Conservation (phyloP, 2,888 invertebrate genomes). For the Leptogaster cylindrica region DNA sequence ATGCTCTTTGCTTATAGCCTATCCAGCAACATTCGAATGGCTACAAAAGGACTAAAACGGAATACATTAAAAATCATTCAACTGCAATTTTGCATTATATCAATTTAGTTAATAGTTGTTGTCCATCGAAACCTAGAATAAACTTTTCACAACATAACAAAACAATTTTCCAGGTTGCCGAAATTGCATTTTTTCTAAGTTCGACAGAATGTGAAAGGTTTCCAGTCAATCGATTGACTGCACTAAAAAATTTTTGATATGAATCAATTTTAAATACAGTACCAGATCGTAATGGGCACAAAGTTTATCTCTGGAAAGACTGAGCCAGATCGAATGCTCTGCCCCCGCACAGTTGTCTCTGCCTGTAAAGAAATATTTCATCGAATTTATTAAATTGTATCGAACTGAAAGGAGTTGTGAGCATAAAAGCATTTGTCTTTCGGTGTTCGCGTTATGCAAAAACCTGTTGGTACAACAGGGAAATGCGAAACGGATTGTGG, state of each 20-base stretch:
- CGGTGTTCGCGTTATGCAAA: too few species aligned
- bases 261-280: conserved; percentile 28
- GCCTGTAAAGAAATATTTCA: too few species aligned
- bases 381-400: too few species aligned
- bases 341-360: too few species aligned
- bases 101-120: conserved; percentile 31
- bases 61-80: conserved; percentile 31
- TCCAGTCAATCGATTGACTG: conserved; percentile 21
- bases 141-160: too few species aligned
- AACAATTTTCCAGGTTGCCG: conserved; percentile 8
- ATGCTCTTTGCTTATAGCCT: conserved; percentile 1
- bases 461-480: too few species aligned
- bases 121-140: conserved; percentile 5
- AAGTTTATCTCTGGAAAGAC: conserved; percentile 24
- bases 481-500: too few species aligned
- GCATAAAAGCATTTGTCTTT: too few species aligned
- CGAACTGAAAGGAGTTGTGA: too few species aligned
- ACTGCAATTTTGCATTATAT: conserved; percentile 31
- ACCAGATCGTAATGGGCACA: conserved; percentile 27
- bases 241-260: conserved; percentile 23
- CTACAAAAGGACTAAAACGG: conserved; percentile 26
- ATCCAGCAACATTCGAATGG: conserved; percentile 28
- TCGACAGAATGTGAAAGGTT: conserved; percentile 37
- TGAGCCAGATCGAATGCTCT: too few species aligned
- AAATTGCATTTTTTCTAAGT: too few species aligned